A percentile compares a stretch with the other conserved stretches of the same genome.
These are phyloP conservation scores for Brachionus calyciflorus DNA, from an alignment of 1,140 invertebrate genomes.

Conservation along the genomic window DNA sequence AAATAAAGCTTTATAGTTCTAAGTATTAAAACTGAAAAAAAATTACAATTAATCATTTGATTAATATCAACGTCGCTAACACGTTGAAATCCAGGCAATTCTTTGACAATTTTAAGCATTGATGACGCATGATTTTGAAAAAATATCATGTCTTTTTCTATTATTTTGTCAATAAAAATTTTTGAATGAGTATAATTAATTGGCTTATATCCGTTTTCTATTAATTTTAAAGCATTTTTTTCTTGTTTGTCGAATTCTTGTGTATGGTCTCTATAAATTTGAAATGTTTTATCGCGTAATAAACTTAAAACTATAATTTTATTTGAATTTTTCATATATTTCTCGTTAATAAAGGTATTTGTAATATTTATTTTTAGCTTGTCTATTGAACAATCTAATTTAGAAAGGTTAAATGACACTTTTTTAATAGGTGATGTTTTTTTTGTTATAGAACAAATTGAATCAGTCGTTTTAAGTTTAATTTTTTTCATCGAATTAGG, in stretches of 20 bases:
- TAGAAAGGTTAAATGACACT: not conserved
- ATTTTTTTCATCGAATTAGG: not conserved
- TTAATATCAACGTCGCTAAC: not conserved
- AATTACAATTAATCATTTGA: not conserved
- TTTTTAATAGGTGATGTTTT: not conserved
- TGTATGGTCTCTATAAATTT: not conserved
- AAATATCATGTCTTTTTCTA: not conserved
- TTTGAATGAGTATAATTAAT: not conserved
- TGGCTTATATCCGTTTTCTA: not conserved
- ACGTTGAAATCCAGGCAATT: slow-evolving; percentile 10
- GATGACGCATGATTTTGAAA: not conserved
- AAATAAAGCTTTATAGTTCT: not conserved
- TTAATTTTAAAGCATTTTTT: not conserved
- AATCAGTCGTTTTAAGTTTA: too few species aligned
- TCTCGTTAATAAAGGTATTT: not conserved
- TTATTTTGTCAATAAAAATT: not conserved
- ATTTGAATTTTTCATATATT: not conserved
- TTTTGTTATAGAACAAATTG: not conserved
- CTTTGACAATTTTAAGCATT: not conserved
- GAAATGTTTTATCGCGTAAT: slow-evolving; percentile 23
- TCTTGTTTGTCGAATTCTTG: not conserved
- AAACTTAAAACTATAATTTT: not conserved
- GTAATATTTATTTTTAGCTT: not conserved
- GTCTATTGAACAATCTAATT: not conserved
- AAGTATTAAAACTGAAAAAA: not conserved